A percentile compares a stretch with the other conserved stretches of the same genome.
Evolutionary conservation across 2,797 vertebrate genomes (phyloP).

Genomic region (Lagodon rhomboides): DNA sequence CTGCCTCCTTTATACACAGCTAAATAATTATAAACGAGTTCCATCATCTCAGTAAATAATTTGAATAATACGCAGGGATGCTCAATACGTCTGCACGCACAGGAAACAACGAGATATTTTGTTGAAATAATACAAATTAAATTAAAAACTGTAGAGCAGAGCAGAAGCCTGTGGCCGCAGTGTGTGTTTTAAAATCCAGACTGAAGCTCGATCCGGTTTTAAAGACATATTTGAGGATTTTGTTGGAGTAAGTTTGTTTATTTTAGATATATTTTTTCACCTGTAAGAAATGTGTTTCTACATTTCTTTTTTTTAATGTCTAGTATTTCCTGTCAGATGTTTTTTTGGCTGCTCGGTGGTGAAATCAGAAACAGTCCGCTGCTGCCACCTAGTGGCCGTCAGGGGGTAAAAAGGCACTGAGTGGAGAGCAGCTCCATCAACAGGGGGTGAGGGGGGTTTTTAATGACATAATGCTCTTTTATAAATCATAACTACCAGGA

Average conservation of each 20-base stretch:
- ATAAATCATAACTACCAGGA: not conserved
- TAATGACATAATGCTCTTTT: not conserved
- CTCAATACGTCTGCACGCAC: not conserved
- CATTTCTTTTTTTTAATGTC: constrained; percentile 8
- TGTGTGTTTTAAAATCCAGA: not conserved
- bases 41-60: constrained; percentile 7
- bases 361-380: constrained; percentile 21
- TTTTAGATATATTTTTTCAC: not conserved
- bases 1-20: constrained; percentile 1
- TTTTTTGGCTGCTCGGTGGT: not conserved
- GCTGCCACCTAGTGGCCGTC: constrained; percentile 68
- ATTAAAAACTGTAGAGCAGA: too few species aligned
- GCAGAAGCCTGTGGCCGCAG: not conserved
- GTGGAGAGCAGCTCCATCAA: not conserved
- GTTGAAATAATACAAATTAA: not conserved
- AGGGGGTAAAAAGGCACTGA: not conserved
- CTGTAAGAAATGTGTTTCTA: not conserved
- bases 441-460: not conserved
- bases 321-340: constrained; percentile 9
- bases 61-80: not conserved
- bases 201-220: not conserved
- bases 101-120: not conserved
- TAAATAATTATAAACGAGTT: constrained; percentile 5
- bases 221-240: not conserved
- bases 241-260: not conserved